Conservation (phyloP, 2,113 vertebrate genomes). For the Hydrolagus affinis region DNA sequence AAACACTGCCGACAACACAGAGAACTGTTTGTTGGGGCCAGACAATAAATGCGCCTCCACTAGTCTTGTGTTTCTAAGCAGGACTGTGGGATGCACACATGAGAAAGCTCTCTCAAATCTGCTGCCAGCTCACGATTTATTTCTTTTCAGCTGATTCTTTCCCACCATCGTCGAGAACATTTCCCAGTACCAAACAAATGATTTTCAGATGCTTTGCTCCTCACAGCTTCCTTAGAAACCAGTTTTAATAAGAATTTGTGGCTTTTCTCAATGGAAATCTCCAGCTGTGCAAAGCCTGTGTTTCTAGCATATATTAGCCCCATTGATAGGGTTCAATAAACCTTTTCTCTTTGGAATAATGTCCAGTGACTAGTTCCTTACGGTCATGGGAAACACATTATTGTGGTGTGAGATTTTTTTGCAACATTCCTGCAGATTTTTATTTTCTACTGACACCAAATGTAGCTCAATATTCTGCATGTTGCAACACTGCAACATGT, state of each 20-base stretch:
- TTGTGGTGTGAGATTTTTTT: constrained; percentile 61
- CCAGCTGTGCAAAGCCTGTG: constrained; percentile 71
- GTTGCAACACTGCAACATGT: too few relatives aligned
- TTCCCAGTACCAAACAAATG: constrained; percentile 82
- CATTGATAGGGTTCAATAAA: constrained; percentile 81
- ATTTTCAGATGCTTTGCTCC: constrained; percentile 75
- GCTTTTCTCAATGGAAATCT: constrained; percentile 70
- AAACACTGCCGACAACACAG: constrained; percentile 22
- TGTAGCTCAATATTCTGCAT: too few relatives aligned
- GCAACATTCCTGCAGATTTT: constrained; percentile 30
- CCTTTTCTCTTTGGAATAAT: constrained; percentile 70
- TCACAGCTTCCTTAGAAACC: constrained; percentile 78
- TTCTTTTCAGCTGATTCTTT: constrained; percentile 66
- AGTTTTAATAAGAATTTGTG: constrained; percentile 59
- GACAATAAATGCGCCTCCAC: constrained; percentile 38
- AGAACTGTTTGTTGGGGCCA: constrained; percentile 33
- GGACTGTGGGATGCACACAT: constrained; percentile 47
- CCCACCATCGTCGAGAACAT: constrained; percentile 70
- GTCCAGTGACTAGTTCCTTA: constrained; percentile 65
- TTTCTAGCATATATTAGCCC: constrained; percentile 75
- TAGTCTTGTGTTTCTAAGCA: constrained; percentile 56
- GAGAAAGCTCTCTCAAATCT: constrained; percentile 49
- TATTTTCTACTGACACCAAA: too few relatives aligned
- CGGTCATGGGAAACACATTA: constrained; percentile 61
- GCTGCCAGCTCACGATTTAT: constrained; percentile 53